These are phyloP conservation scores for Acleris laterana DNA, from an alignment of 2,888 invertebrate genomes.

Conservation along the genomic window DNA sequence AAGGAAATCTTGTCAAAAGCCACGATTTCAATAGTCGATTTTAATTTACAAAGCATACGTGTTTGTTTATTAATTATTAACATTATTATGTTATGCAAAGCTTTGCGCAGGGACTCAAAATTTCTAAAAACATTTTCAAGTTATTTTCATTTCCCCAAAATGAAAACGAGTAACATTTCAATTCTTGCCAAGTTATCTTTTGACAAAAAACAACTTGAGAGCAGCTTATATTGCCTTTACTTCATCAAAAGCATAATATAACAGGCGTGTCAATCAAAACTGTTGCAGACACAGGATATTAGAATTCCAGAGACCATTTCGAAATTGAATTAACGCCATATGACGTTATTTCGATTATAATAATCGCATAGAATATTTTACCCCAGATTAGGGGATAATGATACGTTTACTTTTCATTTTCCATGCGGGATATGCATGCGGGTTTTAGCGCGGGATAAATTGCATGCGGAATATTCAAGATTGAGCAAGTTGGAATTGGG, in stretches of 20 bases:
- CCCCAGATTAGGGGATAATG: slow-evolving; percentile 58
- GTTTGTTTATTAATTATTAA: no score
- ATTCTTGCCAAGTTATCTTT: no score
- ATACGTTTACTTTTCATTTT: slow-evolving; percentile 69
- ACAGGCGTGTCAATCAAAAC: slow-evolving; percentile 15
- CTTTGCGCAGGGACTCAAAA: no score
- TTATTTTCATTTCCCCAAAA: no score
- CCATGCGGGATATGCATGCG: slow-evolving; percentile 6
- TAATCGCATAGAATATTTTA: slow-evolving; percentile 38
- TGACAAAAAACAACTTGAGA: not conserved
- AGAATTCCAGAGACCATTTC: slow-evolving; percentile 1
- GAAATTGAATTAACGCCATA: slow-evolving; percentile 13
- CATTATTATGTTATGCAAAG: no score
- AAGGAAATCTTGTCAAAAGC: no score
- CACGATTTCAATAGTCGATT: no score
- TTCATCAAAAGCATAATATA: not conserved
- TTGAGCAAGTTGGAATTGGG: slow-evolving; percentile 50
- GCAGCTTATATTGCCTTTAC: not conserved
- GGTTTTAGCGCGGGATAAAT: slow-evolving; percentile 26
- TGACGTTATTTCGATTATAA: slow-evolving; percentile 37
- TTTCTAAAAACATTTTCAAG: no score
- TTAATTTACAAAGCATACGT: no score
- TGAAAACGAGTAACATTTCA: no score
- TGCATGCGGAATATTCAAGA: slow-evolving; percentile 43
- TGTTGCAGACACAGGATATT: slow-evolving; percentile 14